Evolutionary conservation across 2,797 vertebrate species (phyloP).

Genomic region (Gymnothorax javanicus): DNA sequence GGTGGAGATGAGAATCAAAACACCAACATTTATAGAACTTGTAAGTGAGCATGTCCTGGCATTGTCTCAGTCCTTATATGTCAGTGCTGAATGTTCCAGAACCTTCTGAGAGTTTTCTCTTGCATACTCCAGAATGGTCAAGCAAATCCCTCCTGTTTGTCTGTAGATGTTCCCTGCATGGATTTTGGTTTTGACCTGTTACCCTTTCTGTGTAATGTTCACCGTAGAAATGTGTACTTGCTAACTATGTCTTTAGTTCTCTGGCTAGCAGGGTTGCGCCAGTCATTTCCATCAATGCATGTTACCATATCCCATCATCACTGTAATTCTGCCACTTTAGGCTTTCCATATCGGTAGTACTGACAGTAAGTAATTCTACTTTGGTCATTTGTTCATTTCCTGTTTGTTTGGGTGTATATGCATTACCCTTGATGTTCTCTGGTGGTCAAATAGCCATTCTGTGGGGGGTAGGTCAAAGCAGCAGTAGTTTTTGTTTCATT

Average conservation of each 20-base stretch:
- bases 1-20: neutral
- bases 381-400: neutral
- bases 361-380: slow-evolving; percentile 2
- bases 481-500: neutral
- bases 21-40: neutral
- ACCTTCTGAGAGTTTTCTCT: neutral
- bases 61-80: neutral
- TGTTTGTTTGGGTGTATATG: neutral
- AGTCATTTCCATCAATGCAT: slow-evolving; percentile 50
- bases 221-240: neutral
- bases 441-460: neutral
- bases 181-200: neutral
- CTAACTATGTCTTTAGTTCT: neutral
- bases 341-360: slow-evolving; percentile 10
- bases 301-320: slow-evolving; percentile 47
- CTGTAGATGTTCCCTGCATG: slow-evolving; percentile 20
- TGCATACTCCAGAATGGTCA: slow-evolving; percentile 14
- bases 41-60: neutral
- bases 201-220: slow-evolving; percentile 6
- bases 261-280: neutral
- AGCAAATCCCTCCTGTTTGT: slow-evolving; percentile 14
- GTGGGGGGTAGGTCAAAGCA: neutral
- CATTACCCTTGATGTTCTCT: neutral
- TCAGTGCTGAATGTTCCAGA: neutral
- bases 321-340: slow-evolving; percentile 37